Conservation (phyloP, 2,113 vertebrate species). For the Spea bombifrons region DNA sequence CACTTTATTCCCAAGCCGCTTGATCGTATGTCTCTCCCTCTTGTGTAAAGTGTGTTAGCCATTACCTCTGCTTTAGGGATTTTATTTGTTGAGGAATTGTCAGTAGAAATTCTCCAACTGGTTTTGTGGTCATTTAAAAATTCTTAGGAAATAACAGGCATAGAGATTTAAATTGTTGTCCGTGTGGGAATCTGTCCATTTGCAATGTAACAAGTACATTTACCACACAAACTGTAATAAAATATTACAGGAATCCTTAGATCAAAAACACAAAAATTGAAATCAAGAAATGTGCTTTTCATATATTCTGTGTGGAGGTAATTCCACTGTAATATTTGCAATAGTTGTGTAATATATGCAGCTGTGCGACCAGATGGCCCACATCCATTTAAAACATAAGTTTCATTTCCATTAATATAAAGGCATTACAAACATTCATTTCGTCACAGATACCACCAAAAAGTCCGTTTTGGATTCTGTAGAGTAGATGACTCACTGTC, state of each 20-base stretch:
- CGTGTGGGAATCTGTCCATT: neutral
- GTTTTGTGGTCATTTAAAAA: too few species aligned
- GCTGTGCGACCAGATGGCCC: conserved; percentile 56
- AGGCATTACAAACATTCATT: conserved; percentile 31
- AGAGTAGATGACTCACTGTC: conserved; percentile 26
- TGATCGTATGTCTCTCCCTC: too few species aligned
- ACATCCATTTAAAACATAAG: conserved; percentile 54
- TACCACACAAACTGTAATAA: neutral
- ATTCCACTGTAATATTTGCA: conserved; percentile 33
- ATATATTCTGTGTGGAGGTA: conserved; percentile 6
- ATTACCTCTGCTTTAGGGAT: too few species aligned
- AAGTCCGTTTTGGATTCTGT: conserved; percentile 15
- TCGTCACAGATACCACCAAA: conserved; percentile 38
- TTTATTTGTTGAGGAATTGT: too few species aligned
- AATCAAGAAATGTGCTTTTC: conserved; percentile 27
- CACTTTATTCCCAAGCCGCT: too few species aligned
- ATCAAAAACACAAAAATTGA: neutral
- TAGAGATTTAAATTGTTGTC: too few species aligned
- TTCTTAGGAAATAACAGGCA: too few species aligned
- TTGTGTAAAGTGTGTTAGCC: too few species aligned
- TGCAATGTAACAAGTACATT: neutral
- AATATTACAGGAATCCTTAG: neutral
- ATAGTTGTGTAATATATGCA: conserved; percentile 62
- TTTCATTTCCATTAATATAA: conserved; percentile 67
- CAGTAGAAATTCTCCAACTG: too few species aligned